Percentiles rank a stretch among this genome's conserved stretches.
These are phyloP conservation scores for Equus quagga DNA, from an alignment of 2,113 vertebrate species.

Conservation along the genomic window DNA sequence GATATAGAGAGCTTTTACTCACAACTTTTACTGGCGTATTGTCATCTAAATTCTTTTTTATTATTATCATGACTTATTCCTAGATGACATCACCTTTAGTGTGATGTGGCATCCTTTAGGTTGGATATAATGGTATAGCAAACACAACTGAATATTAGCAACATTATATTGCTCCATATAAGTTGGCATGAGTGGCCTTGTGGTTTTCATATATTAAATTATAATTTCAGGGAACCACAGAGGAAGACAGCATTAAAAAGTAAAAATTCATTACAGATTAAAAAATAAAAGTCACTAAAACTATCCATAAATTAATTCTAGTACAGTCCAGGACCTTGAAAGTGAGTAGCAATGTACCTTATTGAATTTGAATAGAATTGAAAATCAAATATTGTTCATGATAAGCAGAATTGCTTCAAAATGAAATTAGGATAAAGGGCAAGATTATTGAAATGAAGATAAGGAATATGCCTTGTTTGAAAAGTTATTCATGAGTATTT, in stretches of 20 bases:
- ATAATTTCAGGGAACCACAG: background rate
- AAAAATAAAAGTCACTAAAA: background rate
- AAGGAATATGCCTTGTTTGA: background rate
- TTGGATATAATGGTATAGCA: background rate
- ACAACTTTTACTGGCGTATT: background rate
- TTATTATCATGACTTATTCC: background rate
- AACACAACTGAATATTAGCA: background rate
- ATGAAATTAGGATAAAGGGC: background rate
- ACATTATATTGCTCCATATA: background rate
- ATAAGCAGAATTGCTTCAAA: background rate
- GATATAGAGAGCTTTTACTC: background rate
- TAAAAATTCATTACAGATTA: background rate
- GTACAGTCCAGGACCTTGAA: background rate
- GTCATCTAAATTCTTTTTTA: background rate
- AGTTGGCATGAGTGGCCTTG: background rate
- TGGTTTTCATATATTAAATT: background rate
- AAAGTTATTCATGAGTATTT: background rate
- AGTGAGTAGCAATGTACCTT: background rate
- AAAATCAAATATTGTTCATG: background rate
- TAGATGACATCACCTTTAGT: background rate
- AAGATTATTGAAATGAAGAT: background rate
- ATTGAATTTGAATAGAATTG: constrained; percentile 1
- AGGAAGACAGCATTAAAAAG: background rate
- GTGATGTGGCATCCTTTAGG: background rate
- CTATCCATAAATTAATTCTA: background rate